Conservation (phyloP, 2,113 vertebrate genomes). For the Oncorhynchus nerka region DNA sequence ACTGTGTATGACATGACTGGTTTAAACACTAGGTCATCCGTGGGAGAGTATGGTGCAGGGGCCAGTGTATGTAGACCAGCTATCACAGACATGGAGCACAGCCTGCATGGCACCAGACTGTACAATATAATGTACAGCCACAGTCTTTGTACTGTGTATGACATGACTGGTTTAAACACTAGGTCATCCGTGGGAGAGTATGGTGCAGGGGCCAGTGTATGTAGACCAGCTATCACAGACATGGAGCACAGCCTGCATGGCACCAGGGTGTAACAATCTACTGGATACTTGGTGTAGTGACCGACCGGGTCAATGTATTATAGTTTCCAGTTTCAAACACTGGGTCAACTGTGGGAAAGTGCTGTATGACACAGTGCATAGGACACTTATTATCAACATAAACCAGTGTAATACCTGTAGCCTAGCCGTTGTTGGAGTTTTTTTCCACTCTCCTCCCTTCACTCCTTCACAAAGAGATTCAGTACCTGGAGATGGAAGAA, state of each 20-base stretch:
- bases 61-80: neutral
- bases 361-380: no score
- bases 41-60: neutral
- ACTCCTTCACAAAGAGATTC: neutral
- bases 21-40: neutral
- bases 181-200: neutral
- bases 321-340: no score
- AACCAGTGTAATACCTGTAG: neutral
- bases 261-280: no score
- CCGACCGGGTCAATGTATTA: no score
- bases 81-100: constrained; percentile 17
- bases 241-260: no score
- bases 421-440: neutral
- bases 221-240: neutral
- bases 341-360: no score
- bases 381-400: neutral
- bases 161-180: neutral
- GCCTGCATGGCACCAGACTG: constrained; percentile 26
- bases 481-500: neutral
- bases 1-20: neutral
- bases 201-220: neutral
- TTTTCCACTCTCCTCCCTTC: neutral
- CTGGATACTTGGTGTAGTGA: no score
- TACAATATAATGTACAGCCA: neutral
- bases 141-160: neutral